A percentile compares a stretch with the other conserved stretches of the same genome.
Evolutionary conservation across 2,797 vertebrate genomes (phyloP).

Genomic region (Thripadectes ignobilis): DNA sequence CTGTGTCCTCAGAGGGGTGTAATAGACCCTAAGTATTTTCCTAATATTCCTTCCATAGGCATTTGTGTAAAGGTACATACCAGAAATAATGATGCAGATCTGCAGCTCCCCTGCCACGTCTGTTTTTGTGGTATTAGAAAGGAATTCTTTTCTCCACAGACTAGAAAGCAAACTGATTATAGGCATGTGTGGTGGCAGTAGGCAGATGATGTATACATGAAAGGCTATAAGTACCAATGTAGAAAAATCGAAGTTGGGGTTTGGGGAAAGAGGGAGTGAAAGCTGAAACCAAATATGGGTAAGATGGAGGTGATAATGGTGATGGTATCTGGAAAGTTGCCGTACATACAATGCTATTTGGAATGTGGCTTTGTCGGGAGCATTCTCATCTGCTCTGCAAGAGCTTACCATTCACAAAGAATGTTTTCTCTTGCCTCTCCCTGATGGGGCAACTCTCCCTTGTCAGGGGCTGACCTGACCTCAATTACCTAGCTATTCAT

Average conservation of each 20-base stretch:
- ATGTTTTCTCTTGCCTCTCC: neutral
- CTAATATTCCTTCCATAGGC: neutral
- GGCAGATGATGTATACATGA: neutral
- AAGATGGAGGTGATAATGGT: neutral
- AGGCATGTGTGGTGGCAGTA: neutral
- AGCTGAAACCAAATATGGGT: neutral
- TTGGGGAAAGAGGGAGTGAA: neutral
- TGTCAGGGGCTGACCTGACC: conserved; percentile 83
- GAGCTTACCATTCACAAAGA: neutral
- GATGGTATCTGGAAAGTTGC: neutral
- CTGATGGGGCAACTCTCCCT: neutral
- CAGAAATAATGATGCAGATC: neutral
- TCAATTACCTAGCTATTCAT: conserved; percentile 85
- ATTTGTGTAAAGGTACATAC: neutral
- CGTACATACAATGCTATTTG: fast-evolving
- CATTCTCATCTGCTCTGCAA: neutral
- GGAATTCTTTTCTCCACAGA: neutral
- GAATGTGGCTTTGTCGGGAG: neutral
- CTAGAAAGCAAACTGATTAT: neutral
- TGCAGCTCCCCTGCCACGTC: neutral
- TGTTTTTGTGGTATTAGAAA: neutral
- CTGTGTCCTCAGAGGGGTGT: neutral
- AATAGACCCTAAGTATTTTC: neutral
- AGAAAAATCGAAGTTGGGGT: neutral
- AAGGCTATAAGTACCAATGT: neutral